Conservation (phyloP, 2,797 vertebrate genomes). For the Myripristis murdjan region DNA sequence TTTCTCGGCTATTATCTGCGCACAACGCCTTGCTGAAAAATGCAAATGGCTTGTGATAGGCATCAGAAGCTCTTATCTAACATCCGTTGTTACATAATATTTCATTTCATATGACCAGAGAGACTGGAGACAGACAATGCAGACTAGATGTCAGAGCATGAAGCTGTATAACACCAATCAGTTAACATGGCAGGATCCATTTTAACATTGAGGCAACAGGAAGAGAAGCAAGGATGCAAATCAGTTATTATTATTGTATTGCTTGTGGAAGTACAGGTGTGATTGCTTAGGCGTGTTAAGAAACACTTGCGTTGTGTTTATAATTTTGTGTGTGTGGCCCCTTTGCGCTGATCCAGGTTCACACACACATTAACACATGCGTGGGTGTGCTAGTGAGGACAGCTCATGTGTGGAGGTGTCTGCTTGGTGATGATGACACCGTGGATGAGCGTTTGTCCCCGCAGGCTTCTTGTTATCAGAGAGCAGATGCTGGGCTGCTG, state of each 20-base stretch:
- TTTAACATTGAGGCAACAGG: conserved; percentile 40
- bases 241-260: conserved; percentile 29
- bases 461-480: conserved; percentile 39
- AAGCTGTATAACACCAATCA: not conserved
- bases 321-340: conserved; percentile 3
- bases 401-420: conserved; percentile 15
- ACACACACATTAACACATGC: conserved; percentile 12
- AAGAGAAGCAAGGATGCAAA: conserved; percentile 32
- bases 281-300: conserved; percentile 15
- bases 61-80: conserved; percentile 64
- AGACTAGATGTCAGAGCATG: not conserved
- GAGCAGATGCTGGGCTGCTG: conserved; percentile 45
- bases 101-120: conserved; percentile 51
- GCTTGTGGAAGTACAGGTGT: conserved; percentile 6
- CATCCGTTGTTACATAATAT: conserved; percentile 52
- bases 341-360: not conserved
- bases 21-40: conserved; percentile 41
- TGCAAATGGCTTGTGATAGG: conserved; percentile 59
- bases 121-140: conserved; percentile 35
- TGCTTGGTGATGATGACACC: conserved; percentile 10
- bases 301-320: not conserved
- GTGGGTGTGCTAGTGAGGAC: conserved; percentile 13
- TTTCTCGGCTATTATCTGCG: conserved; percentile 30
- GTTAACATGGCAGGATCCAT: conserved; percentile 6
- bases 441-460: conserved; percentile 14